These are phyloP conservation scores for Zenarchopterus dispar DNA, from an alignment of 2,797 vertebrate genomes.

Conservation along the genomic window DNA sequence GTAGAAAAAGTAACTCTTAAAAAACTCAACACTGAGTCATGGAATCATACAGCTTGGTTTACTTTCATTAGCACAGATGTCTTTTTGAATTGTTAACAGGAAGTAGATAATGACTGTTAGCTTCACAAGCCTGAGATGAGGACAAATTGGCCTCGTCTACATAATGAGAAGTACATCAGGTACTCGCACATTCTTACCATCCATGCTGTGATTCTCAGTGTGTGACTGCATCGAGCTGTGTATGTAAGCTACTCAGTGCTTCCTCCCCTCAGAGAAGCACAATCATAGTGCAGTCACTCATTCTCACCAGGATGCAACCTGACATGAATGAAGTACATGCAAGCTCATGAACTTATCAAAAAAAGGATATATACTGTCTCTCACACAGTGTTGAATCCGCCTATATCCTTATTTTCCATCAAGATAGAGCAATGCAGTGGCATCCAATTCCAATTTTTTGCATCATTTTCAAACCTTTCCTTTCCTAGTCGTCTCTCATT, in stretches of 20 bases:
- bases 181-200: constrained; percentile 17
- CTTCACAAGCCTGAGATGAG: constrained; percentile 13
- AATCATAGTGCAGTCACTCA: constrained; percentile 27
- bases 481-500: constrained; percentile 30
- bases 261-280: constrained; percentile 15
- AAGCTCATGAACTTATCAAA: constrained; percentile 39
- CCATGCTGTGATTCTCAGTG: constrained; percentile 23
- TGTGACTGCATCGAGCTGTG: constrained; percentile 15
- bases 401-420: constrained; percentile 68
- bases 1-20: constrained; percentile 6
- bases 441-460: constrained; percentile 75
- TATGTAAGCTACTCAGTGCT: constrained; percentile 6
- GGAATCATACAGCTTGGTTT: constrained; percentile 13
- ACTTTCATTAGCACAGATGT: background rate
- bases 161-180: constrained; percentile 31
- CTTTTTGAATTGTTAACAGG: constrained; percentile 11
- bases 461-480: constrained; percentile 38
- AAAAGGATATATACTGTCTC: constrained; percentile 48
- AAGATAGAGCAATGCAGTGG: constrained; percentile 72
- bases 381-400: constrained; percentile 54
- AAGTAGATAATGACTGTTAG: constrained; percentile 13
- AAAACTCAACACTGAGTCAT: constrained; percentile 23
- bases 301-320: constrained; percentile 31
- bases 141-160: constrained; percentile 15
- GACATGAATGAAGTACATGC: constrained; percentile 27